phyloP scores from a whole-genome alignment of 2,797 vertebrate species.

The Sebastes cheni region DNA sequence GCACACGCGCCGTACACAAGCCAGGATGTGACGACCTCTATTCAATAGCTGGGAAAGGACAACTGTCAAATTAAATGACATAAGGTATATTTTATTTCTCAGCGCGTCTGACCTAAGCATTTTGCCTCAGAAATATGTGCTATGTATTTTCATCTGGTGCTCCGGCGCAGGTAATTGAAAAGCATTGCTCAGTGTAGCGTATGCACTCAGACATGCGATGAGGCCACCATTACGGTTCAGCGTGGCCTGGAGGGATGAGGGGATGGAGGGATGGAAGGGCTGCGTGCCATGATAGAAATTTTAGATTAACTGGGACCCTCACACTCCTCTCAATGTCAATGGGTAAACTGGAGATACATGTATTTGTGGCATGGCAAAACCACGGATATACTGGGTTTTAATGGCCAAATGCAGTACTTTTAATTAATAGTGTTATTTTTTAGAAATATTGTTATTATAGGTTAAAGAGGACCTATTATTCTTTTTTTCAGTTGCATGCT shows the following conservation, averaged over 20 bases:
- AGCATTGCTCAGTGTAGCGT: constrained; percentile 84
- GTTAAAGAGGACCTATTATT: background rate
- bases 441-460: background rate
- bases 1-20: constrained; percentile 21
- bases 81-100: constrained; percentile 81
- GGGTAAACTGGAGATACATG: constrained; percentile 54
- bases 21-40: constrained; percentile 66
- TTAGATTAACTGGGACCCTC: constrained; percentile 74
- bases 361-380: constrained; percentile 11
- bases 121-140: constrained; percentile 78
- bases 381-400: background rate
- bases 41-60: constrained; percentile 75
- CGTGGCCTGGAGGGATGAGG: constrained; percentile 75
- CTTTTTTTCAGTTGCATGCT: too few species aligned
- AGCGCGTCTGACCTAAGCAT: constrained; percentile 79
- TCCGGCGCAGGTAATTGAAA: constrained; percentile 82
- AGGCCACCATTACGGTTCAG: constrained; percentile 78
- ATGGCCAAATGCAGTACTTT: background rate
- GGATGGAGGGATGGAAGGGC: constrained; percentile 52
- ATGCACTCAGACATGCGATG: constrained; percentile 81
- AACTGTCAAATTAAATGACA: constrained; percentile 84
- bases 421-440: background rate
- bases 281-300: constrained; percentile 72
- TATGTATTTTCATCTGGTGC: constrained; percentile 68
- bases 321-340: constrained; percentile 70